A percentile compares a stretch with the other conserved stretches of the same genome.
Evolutionary conservation across 2,113 vertebrate genomes (phyloP).

Genomic region (Antigone vipio): DNA sequence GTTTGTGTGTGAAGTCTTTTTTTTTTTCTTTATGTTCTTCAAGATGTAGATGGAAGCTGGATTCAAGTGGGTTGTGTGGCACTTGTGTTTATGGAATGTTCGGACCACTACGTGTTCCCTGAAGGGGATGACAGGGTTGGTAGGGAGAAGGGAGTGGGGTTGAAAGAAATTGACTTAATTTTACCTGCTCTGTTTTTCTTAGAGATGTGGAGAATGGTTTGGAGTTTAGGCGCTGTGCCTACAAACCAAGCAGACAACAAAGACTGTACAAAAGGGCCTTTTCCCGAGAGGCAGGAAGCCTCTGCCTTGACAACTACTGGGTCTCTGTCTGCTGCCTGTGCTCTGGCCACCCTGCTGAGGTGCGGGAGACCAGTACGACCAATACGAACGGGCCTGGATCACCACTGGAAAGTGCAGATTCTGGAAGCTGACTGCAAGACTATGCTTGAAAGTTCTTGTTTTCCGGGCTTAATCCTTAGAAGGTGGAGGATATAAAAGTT

Average conservation of each 20-base stretch:
- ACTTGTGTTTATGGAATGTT: neutral
- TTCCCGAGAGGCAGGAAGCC: neutral
- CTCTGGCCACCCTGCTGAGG: neutral
- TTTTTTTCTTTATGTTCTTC: neutral
- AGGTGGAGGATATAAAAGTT: neutral
- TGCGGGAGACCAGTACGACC: accelerated
- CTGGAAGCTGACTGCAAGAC: neutral
- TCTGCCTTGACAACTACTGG: neutral
- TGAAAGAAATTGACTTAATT: neutral
- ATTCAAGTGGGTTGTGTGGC: neutral
- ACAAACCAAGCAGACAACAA: neutral
- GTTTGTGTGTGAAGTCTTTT: neutral
- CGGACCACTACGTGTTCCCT: neutral
- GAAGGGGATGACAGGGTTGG: neutral
- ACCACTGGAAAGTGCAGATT: accelerated
- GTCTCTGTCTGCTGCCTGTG: neutral
- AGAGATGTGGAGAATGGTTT: neutral
- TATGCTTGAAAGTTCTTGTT: neutral
- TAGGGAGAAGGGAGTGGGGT: neutral
- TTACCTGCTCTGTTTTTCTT: neutral
- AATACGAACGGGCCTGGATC: accelerated
- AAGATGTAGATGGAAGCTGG: neutral
- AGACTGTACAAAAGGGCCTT: neutral
- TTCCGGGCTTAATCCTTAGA: neutral
- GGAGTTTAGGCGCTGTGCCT: neutral